Evolutionary conservation across 2,888 invertebrate genomes (phyloP).

Genomic region (Ommatoiulus sabulosus): DNA sequence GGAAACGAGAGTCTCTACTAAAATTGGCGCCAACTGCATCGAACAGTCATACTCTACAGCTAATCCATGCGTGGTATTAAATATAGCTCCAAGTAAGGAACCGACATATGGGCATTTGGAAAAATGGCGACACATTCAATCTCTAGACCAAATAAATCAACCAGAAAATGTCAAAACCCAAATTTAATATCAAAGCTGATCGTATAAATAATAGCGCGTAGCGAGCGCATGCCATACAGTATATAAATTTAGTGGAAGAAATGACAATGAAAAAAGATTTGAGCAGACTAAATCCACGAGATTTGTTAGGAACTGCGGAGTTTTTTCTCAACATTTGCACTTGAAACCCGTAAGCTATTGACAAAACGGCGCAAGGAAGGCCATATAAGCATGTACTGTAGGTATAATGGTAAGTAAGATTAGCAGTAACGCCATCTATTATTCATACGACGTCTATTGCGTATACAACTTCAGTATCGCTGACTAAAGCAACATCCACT

Average conservation of each 20-base stretch:
- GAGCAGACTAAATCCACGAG: background rate
- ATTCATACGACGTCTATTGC: too few relatives aligned
- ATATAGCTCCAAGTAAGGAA: background rate
- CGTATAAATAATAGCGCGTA: background rate
- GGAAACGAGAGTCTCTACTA: background rate
- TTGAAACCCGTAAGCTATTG: too few relatives aligned
- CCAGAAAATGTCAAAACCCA: slow-evolving; percentile 26
- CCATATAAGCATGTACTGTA: too few relatives aligned
- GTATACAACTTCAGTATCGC: too few relatives aligned
- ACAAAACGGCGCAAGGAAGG: too few relatives aligned
- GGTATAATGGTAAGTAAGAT: too few relatives aligned
- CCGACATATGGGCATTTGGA: background rate
- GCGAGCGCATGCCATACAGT: background rate
- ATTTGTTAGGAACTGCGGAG: too few relatives aligned
- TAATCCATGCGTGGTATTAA: background rate
- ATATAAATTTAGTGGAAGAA: background rate
- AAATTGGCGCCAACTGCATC: background rate
- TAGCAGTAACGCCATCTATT: too few relatives aligned
- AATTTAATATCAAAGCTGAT: slow-evolving; percentile 21
- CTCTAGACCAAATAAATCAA: slow-evolving; percentile 19
- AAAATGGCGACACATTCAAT: slow-evolving; percentile 6
- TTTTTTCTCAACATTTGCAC: too few relatives aligned
- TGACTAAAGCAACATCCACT: too few relatives aligned
- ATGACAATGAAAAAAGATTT: background rate
- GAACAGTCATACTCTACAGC: background rate